phyloP scores from a whole-genome alignment of 2,797 vertebrate species.

The Nasua narica region DNA sequence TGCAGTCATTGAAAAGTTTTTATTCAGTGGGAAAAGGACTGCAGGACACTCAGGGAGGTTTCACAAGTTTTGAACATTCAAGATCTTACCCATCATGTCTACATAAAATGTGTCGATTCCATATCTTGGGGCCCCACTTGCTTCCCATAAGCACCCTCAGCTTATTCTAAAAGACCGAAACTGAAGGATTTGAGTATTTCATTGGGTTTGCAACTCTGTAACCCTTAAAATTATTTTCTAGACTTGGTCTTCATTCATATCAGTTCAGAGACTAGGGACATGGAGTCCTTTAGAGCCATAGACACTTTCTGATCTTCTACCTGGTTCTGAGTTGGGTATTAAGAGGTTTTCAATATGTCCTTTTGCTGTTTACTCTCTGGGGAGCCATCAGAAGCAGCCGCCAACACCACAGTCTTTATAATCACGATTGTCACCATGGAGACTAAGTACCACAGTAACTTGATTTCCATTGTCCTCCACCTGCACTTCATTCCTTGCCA shows the following conservation, averaged over 20 bases:
- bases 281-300: neutral
- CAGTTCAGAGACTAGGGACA: neutral
- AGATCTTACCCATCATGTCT: neutral
- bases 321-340: neutral
- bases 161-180: neutral
- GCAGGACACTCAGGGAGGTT: neutral
- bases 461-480: neutral
- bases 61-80: neutral
- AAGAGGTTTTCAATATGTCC: neutral
- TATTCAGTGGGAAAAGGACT: neutral
- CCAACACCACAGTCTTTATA: slow-evolving; percentile 27
- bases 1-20: neutral
- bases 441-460: slow-evolving; percentile 17
- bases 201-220: neutral
- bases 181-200: neutral
- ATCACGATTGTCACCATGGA: slow-evolving; percentile 34
- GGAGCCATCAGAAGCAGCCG: slow-evolving; percentile 30
- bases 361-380: neutral
- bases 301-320: neutral
- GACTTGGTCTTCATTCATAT: neutral
- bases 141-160: neutral
- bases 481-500: neutral
- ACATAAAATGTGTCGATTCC: neutral
- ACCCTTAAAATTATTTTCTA: neutral
- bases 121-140: neutral